Evolutionary conservation across 2,113 vertebrate species (phyloP).

Genomic region (Anolis sagrei): DNA sequence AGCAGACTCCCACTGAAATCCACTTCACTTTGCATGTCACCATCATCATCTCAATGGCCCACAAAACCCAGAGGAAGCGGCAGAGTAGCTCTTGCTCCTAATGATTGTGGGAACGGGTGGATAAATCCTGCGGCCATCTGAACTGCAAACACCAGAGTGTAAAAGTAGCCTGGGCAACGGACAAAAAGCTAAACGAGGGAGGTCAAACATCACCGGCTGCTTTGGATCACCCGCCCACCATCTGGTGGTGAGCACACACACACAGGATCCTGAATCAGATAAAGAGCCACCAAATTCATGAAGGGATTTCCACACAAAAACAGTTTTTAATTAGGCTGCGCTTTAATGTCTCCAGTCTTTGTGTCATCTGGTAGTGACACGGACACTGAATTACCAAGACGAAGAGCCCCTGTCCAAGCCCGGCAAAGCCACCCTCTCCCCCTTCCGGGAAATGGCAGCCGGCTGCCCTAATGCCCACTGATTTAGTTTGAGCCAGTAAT

Average conservation of each 20-base stretch:
- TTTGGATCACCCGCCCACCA: background rate
- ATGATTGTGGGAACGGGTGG: conserved; percentile 7
- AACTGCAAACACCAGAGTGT: background rate
- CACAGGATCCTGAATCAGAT: background rate
- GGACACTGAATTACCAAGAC: conserved; percentile 63
- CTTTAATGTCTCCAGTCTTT: conserved; percentile 29
- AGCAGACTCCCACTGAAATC: background rate
- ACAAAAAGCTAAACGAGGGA: background rate
- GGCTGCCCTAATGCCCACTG: conserved; percentile 73
- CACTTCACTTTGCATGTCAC: background rate
- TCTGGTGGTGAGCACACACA: background rate
- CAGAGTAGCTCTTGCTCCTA: background rate
- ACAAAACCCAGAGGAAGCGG: background rate
- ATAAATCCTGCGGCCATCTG: background rate
- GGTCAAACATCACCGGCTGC: background rate
- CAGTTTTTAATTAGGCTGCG: conserved; percentile 44
- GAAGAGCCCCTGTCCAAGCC: conserved; percentile 64
- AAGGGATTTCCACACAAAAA: background rate
- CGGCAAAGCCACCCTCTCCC: conserved; percentile 37
- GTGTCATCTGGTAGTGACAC: conserved; percentile 64
- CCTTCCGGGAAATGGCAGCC: conserved; percentile 39
- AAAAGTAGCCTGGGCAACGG: rapidly evolving
- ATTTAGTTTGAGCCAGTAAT: conserved; percentile 79
- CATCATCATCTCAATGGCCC: background rate
- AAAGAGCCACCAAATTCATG: background rate